phyloP scores from a whole-genome alignment of 2,888 invertebrate species.

The Xestia sexstrigata region DNA sequence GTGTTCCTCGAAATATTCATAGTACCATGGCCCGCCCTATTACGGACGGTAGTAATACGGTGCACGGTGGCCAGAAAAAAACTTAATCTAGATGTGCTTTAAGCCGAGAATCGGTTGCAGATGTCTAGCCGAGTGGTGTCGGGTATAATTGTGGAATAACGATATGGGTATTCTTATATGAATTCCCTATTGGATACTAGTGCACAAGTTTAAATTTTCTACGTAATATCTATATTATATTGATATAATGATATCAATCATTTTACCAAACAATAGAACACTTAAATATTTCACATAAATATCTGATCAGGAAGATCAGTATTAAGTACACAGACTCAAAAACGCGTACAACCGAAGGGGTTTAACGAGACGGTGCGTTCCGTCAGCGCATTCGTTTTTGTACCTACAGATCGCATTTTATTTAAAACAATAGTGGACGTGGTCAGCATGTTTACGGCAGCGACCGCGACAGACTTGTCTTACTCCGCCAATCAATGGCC shows the following conservation, averaged over 20 bases:
- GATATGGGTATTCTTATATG: not conserved
- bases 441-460: constrained; percentile 74
- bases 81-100: constrained; percentile 51
- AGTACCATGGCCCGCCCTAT: constrained; percentile 52
- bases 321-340: constrained; percentile 16
- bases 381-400: constrained; percentile 72
- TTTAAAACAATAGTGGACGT: constrained; percentile 85
- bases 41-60: constrained; percentile 51
- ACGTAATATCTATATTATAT: not conserved
- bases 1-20: constrained; percentile 63
- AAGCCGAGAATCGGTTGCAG: constrained; percentile 55
- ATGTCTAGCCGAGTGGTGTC: constrained; percentile 20
- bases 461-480: constrained; percentile 72
- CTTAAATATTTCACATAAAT: not conserved
- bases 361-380: constrained; percentile 75
- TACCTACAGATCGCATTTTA: constrained; percentile 75
- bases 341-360: constrained; percentile 57
- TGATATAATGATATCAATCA: too few species aligned
- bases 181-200: constrained; percentile 7
- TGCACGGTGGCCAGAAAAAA: constrained; percentile 49
- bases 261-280: not conserved
- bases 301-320: constrained; percentile 1
- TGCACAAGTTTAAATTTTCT: not conserved
- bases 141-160: constrained; percentile 30
- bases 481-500: constrained; percentile 74